Conservation (phyloP, 2,888 invertebrate genomes). For the Willowsia nigromaculata region DNA sequence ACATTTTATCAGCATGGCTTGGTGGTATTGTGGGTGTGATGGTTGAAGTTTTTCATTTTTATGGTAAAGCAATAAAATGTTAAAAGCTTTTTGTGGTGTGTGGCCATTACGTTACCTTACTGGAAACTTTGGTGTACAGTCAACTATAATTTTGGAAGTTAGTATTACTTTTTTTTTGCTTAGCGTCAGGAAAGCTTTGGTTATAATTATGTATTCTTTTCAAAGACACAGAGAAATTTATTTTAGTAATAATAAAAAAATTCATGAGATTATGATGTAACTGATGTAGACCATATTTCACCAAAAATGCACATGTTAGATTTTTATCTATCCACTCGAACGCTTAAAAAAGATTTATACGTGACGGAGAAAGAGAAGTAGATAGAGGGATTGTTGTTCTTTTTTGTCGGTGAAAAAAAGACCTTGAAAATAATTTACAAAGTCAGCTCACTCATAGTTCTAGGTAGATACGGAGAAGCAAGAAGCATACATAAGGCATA, state of each 20-base stretch:
- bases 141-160: background rate
- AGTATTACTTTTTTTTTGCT: background rate
- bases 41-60: background rate
- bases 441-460: slow-evolving; percentile 35
- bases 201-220: too few species aligned
- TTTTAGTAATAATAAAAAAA: too few species aligned
- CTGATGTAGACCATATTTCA: too few species aligned
- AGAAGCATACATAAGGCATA: background rate
- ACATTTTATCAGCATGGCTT: background rate
- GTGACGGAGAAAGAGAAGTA: background rate
- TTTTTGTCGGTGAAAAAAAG: slow-evolving; percentile 31
- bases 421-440: slow-evolving; percentile 67
- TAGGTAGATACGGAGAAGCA: background rate
- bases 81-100: background rate
- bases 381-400: slow-evolving; percentile 17
- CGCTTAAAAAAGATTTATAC: background rate
- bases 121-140: background rate
- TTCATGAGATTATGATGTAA: too few species aligned
- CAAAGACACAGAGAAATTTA: too few species aligned
- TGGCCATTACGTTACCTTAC: background rate
- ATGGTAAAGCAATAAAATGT: background rate
- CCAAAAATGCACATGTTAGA: too few species aligned
- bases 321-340: background rate
- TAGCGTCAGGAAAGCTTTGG: too few species aligned
- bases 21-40: background rate